Evolutionary conservation across 37 sponge, comb jelly and placozoan species (phyloP).

Genomic region (Haliclona indistincta): DNA sequence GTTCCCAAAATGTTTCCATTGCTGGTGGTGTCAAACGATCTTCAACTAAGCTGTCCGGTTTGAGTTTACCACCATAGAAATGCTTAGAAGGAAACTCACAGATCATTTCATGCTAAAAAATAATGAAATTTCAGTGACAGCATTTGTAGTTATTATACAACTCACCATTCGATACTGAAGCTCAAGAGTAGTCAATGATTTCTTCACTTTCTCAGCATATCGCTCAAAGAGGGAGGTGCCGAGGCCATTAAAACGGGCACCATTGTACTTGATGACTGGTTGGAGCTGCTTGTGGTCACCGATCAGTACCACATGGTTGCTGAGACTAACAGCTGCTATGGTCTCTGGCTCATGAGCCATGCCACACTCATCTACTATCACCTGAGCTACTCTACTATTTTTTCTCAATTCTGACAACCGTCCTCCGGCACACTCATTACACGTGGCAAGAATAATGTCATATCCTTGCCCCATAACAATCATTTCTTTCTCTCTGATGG

Average conservation of each 20-base stretch:
- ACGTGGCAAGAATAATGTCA: too few species aligned
- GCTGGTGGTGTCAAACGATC: neutral
- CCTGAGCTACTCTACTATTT: conserved; percentile 41
- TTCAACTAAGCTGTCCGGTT: conserved; percentile 33
- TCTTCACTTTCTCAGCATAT: conserved; percentile 26
- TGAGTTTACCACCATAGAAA: conserved; percentile 57
- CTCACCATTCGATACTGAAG: conserved; percentile 80
- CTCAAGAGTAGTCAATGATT: conserved; percentile 2
- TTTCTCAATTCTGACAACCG: too few species aligned
- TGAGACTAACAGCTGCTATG: conserved; percentile 56
- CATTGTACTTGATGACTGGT: conserved; percentile 47
- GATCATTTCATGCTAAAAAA: conserved; percentile 62
- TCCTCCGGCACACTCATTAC: too few species aligned
- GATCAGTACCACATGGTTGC: conserved; percentile 70
- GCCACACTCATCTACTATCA: conserved; percentile 80
- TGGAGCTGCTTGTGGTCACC: too few species aligned
- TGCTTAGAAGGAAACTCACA: conserved; percentile 60
- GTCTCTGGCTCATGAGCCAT: conserved; percentile 82
- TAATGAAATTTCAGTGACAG: neutral
- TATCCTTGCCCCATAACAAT: too few species aligned
- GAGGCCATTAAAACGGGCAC: conserved; percentile 58
- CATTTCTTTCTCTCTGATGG: too few species aligned
- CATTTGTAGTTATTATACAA: neutral
- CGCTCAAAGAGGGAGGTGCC: conserved; percentile 68
- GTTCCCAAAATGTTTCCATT: conserved; percentile 34